A percentile compares a stretch with the other conserved stretches of the same genome.
Evolutionary conservation across 2,797 vertebrate species (phyloP).

Genomic region (Onychomys arenicola): DNA sequence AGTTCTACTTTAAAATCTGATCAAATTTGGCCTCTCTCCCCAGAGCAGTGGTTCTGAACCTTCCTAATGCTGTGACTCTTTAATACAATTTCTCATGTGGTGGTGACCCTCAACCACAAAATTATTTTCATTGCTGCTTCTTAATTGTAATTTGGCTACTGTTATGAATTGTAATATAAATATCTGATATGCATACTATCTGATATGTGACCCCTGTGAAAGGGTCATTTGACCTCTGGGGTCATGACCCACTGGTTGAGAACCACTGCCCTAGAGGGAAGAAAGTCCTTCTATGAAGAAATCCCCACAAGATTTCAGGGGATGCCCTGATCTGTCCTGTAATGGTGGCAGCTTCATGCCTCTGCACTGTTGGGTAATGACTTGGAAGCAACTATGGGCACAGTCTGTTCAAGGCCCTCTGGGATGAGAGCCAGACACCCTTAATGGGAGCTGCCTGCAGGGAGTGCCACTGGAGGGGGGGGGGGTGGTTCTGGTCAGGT

Average conservation of each 20-base stretch:
- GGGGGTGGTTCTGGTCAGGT: not conserved
- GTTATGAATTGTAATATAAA: not conserved
- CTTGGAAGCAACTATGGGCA: too few species aligned
- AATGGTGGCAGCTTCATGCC: not conserved
- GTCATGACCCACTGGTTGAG: not conserved
- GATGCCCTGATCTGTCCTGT: not conserved
- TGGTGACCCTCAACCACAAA: not conserved
- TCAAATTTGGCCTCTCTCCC: not conserved
- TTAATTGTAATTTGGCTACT: not conserved
- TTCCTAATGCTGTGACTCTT: not conserved
- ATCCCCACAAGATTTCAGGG: not conserved
- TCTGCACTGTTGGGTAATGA: not conserved
- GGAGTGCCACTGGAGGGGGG: rapidly evolving
- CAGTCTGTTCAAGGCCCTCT: not conserved
- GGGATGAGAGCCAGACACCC: not conserved
- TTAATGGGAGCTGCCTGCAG: not conserved
- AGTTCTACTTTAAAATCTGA: constrained; percentile 6
- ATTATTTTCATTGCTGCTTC: not conserved
- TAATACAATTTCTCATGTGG: not conserved
- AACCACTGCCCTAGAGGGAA: not conserved
- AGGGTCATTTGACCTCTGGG: not conserved
- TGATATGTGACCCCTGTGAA: not conserved
- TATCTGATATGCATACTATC: too few species aligned
- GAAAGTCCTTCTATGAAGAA: not conserved
- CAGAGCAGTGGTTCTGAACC: not conserved